These are phyloP conservation scores for Drosophila arizonae DNA, from an alignment of 1,140 invertebrate species.

Conservation along the genomic window DNA sequence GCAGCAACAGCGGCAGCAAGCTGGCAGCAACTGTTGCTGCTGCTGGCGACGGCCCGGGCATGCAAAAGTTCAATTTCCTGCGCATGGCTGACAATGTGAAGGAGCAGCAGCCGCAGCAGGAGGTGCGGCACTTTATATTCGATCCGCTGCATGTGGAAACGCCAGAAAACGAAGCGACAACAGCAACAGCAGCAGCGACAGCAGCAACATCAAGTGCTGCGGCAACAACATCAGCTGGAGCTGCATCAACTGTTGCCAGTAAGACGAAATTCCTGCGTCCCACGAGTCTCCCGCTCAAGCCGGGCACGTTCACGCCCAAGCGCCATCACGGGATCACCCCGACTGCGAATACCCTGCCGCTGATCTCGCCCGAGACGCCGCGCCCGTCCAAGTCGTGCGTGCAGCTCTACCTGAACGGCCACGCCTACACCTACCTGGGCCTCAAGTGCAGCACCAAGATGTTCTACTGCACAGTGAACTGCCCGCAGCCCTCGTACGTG, in stretches of 20 bases:
- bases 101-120: constrained; percentile 62
- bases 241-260: constrained; percentile 7
- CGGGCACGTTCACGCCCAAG: constrained; percentile 90
- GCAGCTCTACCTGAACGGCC: constrained; percentile 93
- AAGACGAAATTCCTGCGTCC: constrained; percentile 88
- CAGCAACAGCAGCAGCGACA: not conserved
- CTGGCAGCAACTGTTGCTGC: not conserved
- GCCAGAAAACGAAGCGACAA: constrained; percentile 27
- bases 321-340: constrained; percentile 90
- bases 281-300: constrained; percentile 90
- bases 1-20: constrained; percentile 4
- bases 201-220: not conserved
- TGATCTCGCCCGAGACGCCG: constrained; percentile 95
- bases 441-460: constrained; percentile 94
- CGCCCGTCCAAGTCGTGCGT: constrained; percentile 93
- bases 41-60: not conserved
- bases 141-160: constrained; percentile 81
- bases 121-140: constrained; percentile 84
- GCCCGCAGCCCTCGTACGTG: constrained; percentile 97
- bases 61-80: constrained; percentile 71
- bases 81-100: constrained; percentile 79
- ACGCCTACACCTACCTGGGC: constrained; percentile 95
- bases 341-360: constrained; percentile 89
- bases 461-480: constrained; percentile 96
- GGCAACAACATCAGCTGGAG: not conserved